Percentiles rank a stretch among this genome's conserved stretches.
Evolutionary conservation across 2,888 invertebrate genomes (phyloP).

Genomic region (Cenopis cana): DNA sequence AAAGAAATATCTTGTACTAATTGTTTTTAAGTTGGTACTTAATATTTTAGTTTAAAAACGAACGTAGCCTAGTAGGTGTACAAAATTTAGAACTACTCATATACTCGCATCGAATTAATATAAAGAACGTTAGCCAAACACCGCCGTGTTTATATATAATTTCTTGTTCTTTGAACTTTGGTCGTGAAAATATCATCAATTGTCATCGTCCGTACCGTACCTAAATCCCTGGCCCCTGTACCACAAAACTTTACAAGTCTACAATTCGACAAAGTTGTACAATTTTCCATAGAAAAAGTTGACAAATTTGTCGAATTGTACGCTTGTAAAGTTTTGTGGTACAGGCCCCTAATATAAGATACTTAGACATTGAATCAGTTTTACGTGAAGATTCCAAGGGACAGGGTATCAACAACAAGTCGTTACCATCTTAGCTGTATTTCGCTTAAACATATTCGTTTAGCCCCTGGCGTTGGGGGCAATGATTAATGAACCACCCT

Average conservation of each 20-base stretch:
- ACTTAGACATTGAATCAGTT: conserved; percentile 39
- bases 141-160: not conserved
- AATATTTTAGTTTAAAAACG: too few relatives aligned
- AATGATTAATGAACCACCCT: conserved; percentile 79
- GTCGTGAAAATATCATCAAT: not conserved
- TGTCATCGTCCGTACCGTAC: not conserved
- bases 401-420: conserved; percentile 62
- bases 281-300: too few relatives aligned
- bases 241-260: too few relatives aligned
- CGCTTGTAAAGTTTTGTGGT: too few relatives aligned
- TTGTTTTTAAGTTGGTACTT: too few relatives aligned
- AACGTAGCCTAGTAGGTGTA: not conserved
- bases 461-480: conserved; percentile 70
- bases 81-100: not conserved
- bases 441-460: conserved; percentile 77
- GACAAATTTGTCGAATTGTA: too few relatives aligned
- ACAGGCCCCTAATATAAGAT: too few relatives aligned
- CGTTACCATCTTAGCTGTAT: conserved; percentile 67
- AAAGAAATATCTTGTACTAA: too few relatives aligned
- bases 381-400: conserved; percentile 39
- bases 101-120: not conserved
- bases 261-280: too few relatives aligned
- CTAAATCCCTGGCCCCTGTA: conserved; percentile 18
- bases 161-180: conserved; percentile 1
- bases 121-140: not conserved